phyloP scores from a whole-genome alignment of 1,140 invertebrate species.

The Magallana ariakensis region DNA sequence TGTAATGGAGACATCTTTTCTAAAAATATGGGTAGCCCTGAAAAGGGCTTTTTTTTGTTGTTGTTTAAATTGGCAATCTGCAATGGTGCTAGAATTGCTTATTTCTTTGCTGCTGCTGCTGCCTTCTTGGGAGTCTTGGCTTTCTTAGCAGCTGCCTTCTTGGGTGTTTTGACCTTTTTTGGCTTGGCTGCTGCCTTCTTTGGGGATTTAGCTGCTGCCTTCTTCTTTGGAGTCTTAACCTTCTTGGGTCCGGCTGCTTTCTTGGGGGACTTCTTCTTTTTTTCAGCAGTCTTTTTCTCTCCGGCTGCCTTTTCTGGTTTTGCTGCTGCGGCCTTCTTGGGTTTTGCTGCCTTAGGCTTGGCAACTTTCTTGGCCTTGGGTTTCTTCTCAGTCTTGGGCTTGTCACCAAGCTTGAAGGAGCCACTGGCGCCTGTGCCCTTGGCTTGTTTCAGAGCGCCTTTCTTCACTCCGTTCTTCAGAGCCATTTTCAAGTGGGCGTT shows the following conservation, averaged over 20 bases:
- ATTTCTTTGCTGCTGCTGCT: too few species aligned
- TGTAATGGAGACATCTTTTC: too few species aligned
- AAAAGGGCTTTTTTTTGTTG: too few species aligned
- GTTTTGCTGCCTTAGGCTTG: conserved; percentile 57
- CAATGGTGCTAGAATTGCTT: too few species aligned
- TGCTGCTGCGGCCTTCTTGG: neutral
- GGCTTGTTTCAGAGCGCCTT: conserved; percentile 70
- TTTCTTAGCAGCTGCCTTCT: conserved; percentile 34
- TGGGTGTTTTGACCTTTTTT: conserved; percentile 28
- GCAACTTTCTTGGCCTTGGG: conserved; percentile 54
- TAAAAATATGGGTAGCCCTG: too few species aligned
- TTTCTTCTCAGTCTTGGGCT: conserved; percentile 49
- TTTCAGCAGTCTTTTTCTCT: conserved; percentile 26
- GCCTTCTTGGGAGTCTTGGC: conserved; percentile 28
- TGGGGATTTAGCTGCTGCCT: conserved; percentile 62
- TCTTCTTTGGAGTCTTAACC: conserved; percentile 40
- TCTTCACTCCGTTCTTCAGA: conserved; percentile 70
- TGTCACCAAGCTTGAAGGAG: conserved; percentile 72
- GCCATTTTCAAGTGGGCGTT: conserved; percentile 74
- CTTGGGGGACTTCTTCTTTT: too few species aligned
- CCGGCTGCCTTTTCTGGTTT: conserved; percentile 41
- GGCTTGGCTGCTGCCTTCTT: conserved; percentile 25
- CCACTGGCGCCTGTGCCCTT: conserved; percentile 76
- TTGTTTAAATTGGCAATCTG: too few species aligned
- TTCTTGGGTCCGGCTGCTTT: conserved; percentile 34